Conservation (phyloP, 2,113 vertebrate genomes). For the Pachyramphus minor region DNA sequence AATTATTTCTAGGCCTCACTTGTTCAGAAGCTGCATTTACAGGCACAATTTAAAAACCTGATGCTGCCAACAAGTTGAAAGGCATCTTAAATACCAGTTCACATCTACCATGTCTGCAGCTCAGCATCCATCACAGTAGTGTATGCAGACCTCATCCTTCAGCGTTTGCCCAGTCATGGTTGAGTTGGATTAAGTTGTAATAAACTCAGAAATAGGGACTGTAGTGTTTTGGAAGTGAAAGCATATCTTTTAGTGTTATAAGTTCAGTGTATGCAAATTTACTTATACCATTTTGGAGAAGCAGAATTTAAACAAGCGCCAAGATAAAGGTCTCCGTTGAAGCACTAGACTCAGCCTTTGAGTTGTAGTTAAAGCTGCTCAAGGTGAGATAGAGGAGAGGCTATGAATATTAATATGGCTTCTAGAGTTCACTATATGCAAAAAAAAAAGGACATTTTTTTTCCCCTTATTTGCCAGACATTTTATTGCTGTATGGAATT, state of each 20-base stretch:
- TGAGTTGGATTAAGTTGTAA: not conserved
- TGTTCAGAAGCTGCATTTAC: not conserved
- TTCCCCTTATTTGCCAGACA: not conserved
- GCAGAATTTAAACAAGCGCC: not conserved
- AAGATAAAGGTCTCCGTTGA: not conserved
- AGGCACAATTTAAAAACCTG: not conserved
- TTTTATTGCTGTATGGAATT: not conserved
- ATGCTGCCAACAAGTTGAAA: not conserved
- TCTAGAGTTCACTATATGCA: accelerated
- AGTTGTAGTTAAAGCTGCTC: not conserved
- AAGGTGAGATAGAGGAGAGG: not conserved
- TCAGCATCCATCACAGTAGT: not conserved
- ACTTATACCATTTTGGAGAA: not conserved
- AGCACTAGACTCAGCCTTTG: not conserved
- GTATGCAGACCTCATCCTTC: not conserved
- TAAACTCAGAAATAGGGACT: not conserved
- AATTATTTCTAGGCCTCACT: not conserved
- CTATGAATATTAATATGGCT: not conserved
- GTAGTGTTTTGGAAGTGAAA: not conserved
- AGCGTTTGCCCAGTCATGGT: not conserved
- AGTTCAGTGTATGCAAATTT: not conserved
- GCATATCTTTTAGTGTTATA: not conserved
- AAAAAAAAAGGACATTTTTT: not conserved
- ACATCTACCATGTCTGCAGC: not conserved
- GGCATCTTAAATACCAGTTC: not conserved